phyloP scores from a whole-genome alignment of 1,140 invertebrate species.

The Agrypnia vestita region DNA sequence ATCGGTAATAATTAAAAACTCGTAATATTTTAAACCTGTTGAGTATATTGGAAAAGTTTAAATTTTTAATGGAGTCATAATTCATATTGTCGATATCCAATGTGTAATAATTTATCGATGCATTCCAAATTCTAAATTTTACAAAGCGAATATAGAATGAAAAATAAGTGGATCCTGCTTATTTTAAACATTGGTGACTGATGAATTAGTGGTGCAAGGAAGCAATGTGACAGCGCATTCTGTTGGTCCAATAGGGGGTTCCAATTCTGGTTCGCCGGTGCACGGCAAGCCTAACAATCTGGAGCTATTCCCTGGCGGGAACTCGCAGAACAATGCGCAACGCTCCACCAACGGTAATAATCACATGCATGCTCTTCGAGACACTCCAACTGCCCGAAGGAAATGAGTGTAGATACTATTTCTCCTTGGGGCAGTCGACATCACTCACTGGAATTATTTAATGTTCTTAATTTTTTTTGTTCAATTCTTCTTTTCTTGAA shows the following conservation, averaged over 20 bases:
- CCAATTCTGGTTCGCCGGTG: slow-evolving; percentile 80
- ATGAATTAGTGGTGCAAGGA: not conserved
- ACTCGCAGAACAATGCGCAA: slow-evolving; percentile 71
- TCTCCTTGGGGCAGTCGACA: no score
- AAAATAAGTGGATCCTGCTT: not conserved
- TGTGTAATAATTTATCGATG: slow-evolving; percentile 15
- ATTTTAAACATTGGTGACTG: not conserved
- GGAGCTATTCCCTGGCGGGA: slow-evolving; percentile 80
- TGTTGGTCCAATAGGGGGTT: slow-evolving; percentile 76
- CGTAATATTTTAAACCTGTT: no score
- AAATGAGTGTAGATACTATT: no score
- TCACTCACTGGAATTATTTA: no score
- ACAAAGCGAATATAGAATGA: not conserved
- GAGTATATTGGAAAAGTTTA: no score
- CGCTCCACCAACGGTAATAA: slow-evolving; percentile 84
- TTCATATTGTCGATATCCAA: not conserved
- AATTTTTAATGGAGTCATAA: not conserved
- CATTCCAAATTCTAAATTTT: slow-evolving; percentile 22
- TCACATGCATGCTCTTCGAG: not conserved
- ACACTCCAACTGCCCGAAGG: not conserved
- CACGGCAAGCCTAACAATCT: slow-evolving; percentile 78
- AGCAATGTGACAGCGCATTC: slow-evolving; percentile 27
- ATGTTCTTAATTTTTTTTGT: no score
- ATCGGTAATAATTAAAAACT: no score
- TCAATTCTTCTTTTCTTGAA: no score